A percentile compares a stretch with the other conserved stretches of the same genome.
These are phyloP conservation scores for Amphipoea lucens DNA, from an alignment of 2,888 invertebrate genomes.

Conservation along the genomic window DNA sequence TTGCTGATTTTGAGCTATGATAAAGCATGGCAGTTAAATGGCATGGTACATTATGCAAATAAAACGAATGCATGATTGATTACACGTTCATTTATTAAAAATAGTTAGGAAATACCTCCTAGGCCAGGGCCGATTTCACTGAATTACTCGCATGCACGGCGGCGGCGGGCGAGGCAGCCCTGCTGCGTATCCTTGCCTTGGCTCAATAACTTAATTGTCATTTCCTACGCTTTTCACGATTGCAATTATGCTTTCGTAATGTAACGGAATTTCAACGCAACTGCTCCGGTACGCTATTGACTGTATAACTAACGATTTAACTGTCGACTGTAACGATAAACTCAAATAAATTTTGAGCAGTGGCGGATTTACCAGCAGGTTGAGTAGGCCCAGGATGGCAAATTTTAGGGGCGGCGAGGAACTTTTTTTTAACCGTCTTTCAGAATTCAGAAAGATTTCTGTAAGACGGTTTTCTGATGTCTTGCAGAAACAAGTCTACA, in stretches of 20 bases:
- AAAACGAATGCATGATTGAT: background rate
- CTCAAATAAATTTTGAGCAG: background rate
- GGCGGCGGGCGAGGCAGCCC: slow-evolving; percentile 39
- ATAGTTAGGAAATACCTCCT: background rate
- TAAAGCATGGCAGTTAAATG: background rate
- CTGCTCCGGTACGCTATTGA: slow-evolving; percentile 24
- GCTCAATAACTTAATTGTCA: slow-evolving; percentile 62
- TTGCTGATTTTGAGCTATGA: background rate
- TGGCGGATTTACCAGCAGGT: background rate
- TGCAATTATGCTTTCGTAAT: slow-evolving; percentile 67
- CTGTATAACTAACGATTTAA: slow-evolving; percentile 27
- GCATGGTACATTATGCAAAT: background rate
- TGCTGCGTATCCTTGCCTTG: slow-evolving; percentile 70
- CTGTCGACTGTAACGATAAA: background rate
- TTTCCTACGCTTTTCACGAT: slow-evolving; percentile 67
- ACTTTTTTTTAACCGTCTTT: background rate
- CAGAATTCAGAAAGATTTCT: background rate
- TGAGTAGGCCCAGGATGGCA: background rate
- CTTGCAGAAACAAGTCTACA: background rate
- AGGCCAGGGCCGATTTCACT: slow-evolving; percentile 45
- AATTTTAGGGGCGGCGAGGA: background rate
- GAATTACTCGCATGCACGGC: background rate
- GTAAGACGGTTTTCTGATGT: background rate
- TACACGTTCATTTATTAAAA: slow-evolving; percentile 8
- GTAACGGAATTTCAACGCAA: slow-evolving; percentile 50